Conservation (phyloP, 2,113 vertebrate species). For the Zosterops lateralis region DNA sequence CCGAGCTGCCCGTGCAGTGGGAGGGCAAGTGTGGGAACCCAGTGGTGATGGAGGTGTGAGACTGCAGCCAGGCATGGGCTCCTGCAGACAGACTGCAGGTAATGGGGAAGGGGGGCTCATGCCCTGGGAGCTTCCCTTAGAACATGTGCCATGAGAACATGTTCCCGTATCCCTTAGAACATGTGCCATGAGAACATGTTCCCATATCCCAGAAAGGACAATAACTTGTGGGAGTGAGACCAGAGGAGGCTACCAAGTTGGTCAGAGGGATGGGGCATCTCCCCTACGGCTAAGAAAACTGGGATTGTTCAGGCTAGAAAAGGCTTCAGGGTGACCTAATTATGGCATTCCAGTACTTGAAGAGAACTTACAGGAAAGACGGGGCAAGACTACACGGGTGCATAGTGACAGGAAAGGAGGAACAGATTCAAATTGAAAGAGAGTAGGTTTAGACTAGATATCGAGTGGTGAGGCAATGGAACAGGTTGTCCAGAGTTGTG, state of each 20-base stretch:
- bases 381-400: not conserved
- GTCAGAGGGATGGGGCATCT: not conserved
- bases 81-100: rapidly evolving
- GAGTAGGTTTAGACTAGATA: not conserved
- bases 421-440: not conserved
- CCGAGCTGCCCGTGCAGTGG: rapidly evolving
- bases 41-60: rapidly evolving
- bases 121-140: not conserved
- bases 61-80: rapidly evolving
- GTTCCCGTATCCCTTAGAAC: not conserved
- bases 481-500: not conserved
- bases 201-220: not conserved
- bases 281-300: not conserved
- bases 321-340: not conserved
- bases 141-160: rapidly evolving
- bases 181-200: rapidly evolving
- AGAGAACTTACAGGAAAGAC: not conserved
- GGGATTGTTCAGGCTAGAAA: not conserved
- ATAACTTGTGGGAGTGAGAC: not conserved
- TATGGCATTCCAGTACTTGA: not conserved
- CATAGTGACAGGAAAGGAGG: not conserved
- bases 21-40: rapidly evolving
- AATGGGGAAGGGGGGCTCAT: rapidly evolving
- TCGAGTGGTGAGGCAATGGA: not conserved
- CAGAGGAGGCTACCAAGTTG: not conserved